Conservation (phyloP, 2,888 invertebrate species). For the Teinopalpus imperialis region DNA sequence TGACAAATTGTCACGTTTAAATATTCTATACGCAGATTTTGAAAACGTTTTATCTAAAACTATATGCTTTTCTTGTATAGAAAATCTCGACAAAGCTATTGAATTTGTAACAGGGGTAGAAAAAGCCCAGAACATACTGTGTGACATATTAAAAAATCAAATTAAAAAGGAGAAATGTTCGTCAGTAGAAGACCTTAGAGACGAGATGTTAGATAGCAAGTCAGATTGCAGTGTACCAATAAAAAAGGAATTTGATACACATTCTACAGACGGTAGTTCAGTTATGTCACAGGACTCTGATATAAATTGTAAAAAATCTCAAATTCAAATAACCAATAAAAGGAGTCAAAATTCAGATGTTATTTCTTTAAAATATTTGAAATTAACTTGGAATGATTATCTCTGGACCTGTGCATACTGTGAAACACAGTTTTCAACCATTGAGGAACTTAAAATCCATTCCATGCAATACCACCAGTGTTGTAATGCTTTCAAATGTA, state of each 20-base stretch:
- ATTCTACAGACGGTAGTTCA: slow-evolving; percentile 1
- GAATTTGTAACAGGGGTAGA: slow-evolving; percentile 52
- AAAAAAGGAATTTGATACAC: slow-evolving; percentile 31
- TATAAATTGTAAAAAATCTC: background rate
- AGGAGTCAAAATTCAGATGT: slow-evolving; percentile 31
- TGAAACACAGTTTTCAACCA: slow-evolving; percentile 48
- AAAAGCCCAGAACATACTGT: slow-evolving; percentile 47
- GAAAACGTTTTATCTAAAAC: slow-evolving; percentile 18
- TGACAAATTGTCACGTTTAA: slow-evolving; percentile 15
- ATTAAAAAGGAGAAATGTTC: slow-evolving; percentile 43
- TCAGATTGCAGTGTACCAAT: slow-evolving; percentile 27
- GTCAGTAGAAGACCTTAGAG: slow-evolving; percentile 3
- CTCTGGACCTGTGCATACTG: slow-evolving; percentile 60
- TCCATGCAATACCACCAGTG: slow-evolving; percentile 82
- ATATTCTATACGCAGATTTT: slow-evolving; percentile 15
- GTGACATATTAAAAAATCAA: slow-evolving; percentile 32
- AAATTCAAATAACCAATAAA: slow-evolving; percentile 12
- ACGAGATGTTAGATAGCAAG: background rate
- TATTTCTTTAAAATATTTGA: slow-evolving; percentile 46
- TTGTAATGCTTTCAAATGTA: slow-evolving; percentile 83
- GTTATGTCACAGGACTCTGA: background rate
- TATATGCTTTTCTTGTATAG: slow-evolving; percentile 51
- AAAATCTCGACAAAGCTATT: slow-evolving; percentile 47
- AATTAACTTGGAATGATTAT: slow-evolving; percentile 58
- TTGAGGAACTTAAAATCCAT: slow-evolving; percentile 76